Conservation (phyloP, 2,888 invertebrate species). For the Heliconius hortense region DNA sequence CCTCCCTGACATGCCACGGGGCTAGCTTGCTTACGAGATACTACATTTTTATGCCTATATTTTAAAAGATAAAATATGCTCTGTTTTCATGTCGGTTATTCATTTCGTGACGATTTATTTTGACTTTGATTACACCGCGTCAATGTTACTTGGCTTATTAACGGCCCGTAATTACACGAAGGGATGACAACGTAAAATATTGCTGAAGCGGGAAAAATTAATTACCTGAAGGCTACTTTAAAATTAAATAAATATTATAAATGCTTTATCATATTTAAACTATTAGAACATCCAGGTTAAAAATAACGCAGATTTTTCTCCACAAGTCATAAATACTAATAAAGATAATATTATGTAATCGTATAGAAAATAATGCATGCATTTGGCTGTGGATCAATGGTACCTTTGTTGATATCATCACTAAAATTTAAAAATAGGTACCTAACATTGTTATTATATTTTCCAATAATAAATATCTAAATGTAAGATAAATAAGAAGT, state of each 20-base stretch:
- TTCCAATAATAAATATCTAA: neutral
- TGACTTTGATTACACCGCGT: slow-evolving; percentile 76
- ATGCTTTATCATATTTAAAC: neutral
- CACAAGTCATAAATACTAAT: neutral
- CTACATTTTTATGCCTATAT: slow-evolving; percentile 74
- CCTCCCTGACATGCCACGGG: slow-evolving; percentile 70
- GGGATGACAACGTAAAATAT: slow-evolving; percentile 70
- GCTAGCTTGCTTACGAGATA: slow-evolving; percentile 73
- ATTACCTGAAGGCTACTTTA: slow-evolving; percentile 44
- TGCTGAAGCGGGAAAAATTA: slow-evolving; percentile 55
- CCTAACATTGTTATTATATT: neutral
- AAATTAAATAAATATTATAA: slow-evolving; percentile 31
- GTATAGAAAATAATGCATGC: neutral
- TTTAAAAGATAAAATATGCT: slow-evolving; percentile 70
- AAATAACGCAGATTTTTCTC: neutral
- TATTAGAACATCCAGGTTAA: neutral
- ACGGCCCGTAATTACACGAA: slow-evolving; percentile 70
- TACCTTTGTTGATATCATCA: too few relatives aligned
- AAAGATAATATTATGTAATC: neutral
- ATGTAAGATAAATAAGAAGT: neutral
- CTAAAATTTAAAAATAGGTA: too few relatives aligned
- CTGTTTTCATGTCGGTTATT: slow-evolving; percentile 75
- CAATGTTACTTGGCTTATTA: slow-evolving; percentile 73
- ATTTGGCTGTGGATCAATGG: too few relatives aligned
- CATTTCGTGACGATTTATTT: slow-evolving; percentile 74